Evolutionary conservation across 1,140 invertebrate genomes (phyloP).

Genomic region (Drosophila ananassae): DNA sequence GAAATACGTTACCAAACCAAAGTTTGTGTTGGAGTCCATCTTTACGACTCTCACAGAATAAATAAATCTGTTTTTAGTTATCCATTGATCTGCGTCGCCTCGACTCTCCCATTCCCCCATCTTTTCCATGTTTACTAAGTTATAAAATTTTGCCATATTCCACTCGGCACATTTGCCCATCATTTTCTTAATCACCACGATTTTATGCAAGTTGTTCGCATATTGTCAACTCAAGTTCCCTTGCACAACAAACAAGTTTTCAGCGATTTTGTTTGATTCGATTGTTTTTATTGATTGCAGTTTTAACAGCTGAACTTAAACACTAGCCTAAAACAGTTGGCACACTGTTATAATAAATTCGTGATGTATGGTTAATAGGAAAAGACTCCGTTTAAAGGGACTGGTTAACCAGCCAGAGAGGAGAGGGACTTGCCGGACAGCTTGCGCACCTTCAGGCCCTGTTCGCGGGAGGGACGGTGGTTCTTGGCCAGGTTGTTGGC

Average conservation of each 20-base stretch:
- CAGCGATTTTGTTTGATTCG: constrained; percentile 10
- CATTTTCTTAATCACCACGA: constrained; percentile 32
- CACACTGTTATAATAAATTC: constrained; percentile 45
- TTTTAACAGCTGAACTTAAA: constrained; percentile 32
- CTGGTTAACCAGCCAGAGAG: constrained; percentile 69
- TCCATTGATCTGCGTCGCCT: background rate
- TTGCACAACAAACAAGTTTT: constrained; percentile 54
- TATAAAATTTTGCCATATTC: background rate
- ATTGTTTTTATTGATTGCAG: constrained; percentile 21
- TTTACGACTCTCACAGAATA: constrained; percentile 7
- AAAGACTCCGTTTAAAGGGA: background rate
- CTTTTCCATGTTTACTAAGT: background rate
- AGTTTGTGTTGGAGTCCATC: background rate
- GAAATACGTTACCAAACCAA: background rate
- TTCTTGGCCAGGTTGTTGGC: constrained; percentile 63
- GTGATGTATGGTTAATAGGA: constrained; percentile 7
- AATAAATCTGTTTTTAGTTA: background rate
- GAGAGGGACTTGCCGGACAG: constrained; percentile 71
- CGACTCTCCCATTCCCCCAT: background rate
- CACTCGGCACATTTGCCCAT: constrained; percentile 12
- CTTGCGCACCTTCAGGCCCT: constrained; percentile 73
- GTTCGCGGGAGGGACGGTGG: constrained; percentile 52
- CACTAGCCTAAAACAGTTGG: constrained; percentile 41
- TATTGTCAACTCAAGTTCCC: constrained; percentile 23
- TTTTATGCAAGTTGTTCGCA: constrained; percentile 19